Conservation (phyloP, 1,140 invertebrate genomes). For the Ladona fulva region DNA sequence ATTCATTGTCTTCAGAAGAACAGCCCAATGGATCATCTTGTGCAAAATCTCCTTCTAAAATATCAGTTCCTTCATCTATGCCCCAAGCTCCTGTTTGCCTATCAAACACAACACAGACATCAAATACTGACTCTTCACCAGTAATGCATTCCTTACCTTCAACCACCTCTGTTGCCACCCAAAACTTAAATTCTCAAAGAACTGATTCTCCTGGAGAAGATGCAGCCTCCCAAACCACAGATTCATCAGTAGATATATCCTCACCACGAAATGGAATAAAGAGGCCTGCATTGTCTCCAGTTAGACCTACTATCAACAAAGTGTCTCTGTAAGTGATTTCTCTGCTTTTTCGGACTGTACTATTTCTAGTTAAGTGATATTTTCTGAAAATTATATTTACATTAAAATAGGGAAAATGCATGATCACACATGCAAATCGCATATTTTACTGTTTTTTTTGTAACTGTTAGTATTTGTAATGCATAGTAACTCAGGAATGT, state of each 20-base stretch:
- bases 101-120: not conserved
- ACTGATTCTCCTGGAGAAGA: not conserved
- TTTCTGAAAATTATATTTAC: too few relatives aligned
- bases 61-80: not conserved
- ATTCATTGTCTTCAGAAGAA: not conserved
- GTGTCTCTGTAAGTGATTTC: constrained; percentile 11
- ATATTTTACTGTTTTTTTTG: too few relatives aligned
- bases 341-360: too few relatives aligned
- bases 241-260: constrained; percentile 23
- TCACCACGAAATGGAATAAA: constrained; percentile 21
- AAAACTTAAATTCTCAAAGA: not conserved
- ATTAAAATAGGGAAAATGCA: too few relatives aligned
- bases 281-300: constrained; percentile 20
- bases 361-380: too few relatives aligned
- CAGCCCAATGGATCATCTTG: not conserved
- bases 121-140: not conserved
- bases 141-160: too few relatives aligned
- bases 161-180: not conserved
- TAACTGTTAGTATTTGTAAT: too few relatives aligned
- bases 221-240: not conserved
- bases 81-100: not conserved
- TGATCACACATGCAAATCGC: too few relatives aligned
- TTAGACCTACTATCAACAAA: constrained; percentile 22
- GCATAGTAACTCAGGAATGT: too few relatives aligned
- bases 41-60: not conserved